Conservation (phyloP, 2,113 vertebrate species). For the Psettodes erumei region DNA sequence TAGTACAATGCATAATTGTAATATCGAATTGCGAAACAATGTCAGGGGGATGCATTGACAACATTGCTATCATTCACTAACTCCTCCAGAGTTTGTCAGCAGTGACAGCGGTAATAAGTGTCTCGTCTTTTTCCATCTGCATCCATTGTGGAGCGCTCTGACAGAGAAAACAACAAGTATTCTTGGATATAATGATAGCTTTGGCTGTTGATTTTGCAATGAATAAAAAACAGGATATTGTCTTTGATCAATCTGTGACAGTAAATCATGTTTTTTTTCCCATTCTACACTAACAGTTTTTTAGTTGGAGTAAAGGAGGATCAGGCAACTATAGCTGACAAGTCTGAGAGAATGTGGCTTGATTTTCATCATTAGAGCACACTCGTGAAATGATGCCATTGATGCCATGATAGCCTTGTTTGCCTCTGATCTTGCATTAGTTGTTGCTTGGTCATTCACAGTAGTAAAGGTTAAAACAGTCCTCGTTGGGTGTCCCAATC, state of each 20-base stretch:
- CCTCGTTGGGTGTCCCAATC: neutral
- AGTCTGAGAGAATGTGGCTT: neutral
- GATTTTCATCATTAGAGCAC: neutral
- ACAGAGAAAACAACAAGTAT: slow-evolving; percentile 12
- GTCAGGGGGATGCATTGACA: slow-evolving; percentile 4
- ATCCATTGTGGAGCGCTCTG: slow-evolving; percentile 6
- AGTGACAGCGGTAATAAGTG: slow-evolving; percentile 23
- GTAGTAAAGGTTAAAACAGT: neutral
- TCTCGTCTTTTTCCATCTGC: neutral
- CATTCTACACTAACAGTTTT: neutral
- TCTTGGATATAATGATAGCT: neutral
- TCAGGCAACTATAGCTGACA: slow-evolving; percentile 2
- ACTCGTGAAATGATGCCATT: neutral
- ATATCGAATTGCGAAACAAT: neutral
- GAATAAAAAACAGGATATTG: slow-evolving; percentile 16
- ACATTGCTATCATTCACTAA: neutral
- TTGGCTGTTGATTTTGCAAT: slow-evolving; percentile 15
- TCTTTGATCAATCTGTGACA: slow-evolving; percentile 23
- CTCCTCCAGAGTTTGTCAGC: slow-evolving; percentile 18
- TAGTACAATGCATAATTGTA: neutral
- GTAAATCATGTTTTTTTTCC: slow-evolving; percentile 1
- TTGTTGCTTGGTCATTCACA: neutral
- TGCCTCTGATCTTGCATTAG: neutral
- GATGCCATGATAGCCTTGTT: neutral
- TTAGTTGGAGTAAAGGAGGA: neutral